Evolutionary conservation across 2,797 vertebrate species (phyloP), one percentile per base, ranked within the genome.

Genomic region (Scomberomorus guttatus): DNA sequence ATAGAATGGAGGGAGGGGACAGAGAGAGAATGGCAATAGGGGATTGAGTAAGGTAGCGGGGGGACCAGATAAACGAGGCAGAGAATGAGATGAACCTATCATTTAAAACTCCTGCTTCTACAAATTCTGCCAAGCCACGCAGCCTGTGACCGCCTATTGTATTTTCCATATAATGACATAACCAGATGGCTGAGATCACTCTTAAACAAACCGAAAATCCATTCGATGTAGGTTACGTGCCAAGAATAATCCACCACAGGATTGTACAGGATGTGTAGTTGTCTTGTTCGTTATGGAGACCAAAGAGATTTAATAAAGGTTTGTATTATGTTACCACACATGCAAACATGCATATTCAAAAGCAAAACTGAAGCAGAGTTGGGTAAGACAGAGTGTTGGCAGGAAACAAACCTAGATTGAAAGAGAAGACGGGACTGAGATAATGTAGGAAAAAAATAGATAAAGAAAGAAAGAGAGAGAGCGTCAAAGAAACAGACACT

Each of bases 401-500:
- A 58, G 22, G 42, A 27, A 14, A 39, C 32, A n/a, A 57, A 42
- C 18, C 14, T 27, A 15, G 44, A 59, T 9, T 52, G 50, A 51
- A 61, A 37, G 37, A 71, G 15, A 52, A 32, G 65, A 32, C 29
- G 24, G 10, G 20, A 55, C 42, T 0, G 8, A 63, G 52, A 68
- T 3, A 5, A 14, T 13, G 39, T 13, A 14, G 13, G 39, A 42
- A 14, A 37, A 8, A 22, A 1, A 50, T 20, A 20, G 7, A 50
- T 6, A 12, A 15, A 50, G 52, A 44, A 18, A 51, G 63, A 29
- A 1, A 56, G 24, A 63, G 27, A 57, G 50, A 61, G 55, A 17
- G 54, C 48, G 75, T 81, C 56, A 73, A 63, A 77, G 50, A 83
- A 79, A 82, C 17, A 77, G 72, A 61, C 64, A 46, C 74, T 51